phyloP scores from a whole-genome alignment of 2,797 vertebrate species.

The Hapalemur alaotrensis region DNA sequence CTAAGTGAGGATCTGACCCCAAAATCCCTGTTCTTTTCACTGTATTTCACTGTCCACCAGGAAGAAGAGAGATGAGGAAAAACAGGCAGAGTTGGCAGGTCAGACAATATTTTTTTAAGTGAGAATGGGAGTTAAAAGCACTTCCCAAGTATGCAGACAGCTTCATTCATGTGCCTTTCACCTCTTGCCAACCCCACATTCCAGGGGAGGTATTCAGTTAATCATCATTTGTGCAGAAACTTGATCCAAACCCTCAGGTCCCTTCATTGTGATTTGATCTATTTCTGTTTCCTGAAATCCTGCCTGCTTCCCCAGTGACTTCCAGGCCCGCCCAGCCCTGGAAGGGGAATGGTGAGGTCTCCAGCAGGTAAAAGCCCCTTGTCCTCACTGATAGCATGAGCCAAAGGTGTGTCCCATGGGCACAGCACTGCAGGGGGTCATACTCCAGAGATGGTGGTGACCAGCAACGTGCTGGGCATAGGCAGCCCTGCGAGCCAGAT shows the following conservation, averaged over 20 bases:
- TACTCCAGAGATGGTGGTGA: not conserved
- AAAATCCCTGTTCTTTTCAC: not conserved
- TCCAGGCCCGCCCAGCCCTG: conserved; percentile 64
- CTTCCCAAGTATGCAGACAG: conserved; percentile 79
- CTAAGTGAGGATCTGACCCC: not conserved
- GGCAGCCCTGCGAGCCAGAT: not conserved
- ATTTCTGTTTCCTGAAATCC: conserved; percentile 80
- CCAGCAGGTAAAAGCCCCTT: not conserved
- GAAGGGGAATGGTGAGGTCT: not conserved
- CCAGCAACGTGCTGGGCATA: rapidly evolving
- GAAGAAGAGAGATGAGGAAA: not conserved
- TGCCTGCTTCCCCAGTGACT: conserved; percentile 74
- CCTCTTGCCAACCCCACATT: conserved; percentile 89
- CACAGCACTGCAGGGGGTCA: rapidly evolving
- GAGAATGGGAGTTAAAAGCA: conserved; percentile 73
- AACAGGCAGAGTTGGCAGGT: not conserved
- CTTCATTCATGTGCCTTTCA: conserved; percentile 79
- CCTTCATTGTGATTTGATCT: conserved; percentile 75
- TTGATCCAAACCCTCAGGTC: conserved; percentile 85
- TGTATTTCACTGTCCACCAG: rapidly evolving
- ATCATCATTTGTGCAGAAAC: conserved; percentile 84
- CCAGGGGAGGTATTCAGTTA: conserved; percentile 89
- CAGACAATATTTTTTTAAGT: not conserved
- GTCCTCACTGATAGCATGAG: rapidly evolving
- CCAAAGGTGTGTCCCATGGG: not conserved